phyloP scores from a whole-genome alignment of 1,140 invertebrate genomes.

The Cotesia chilonis region DNA sequence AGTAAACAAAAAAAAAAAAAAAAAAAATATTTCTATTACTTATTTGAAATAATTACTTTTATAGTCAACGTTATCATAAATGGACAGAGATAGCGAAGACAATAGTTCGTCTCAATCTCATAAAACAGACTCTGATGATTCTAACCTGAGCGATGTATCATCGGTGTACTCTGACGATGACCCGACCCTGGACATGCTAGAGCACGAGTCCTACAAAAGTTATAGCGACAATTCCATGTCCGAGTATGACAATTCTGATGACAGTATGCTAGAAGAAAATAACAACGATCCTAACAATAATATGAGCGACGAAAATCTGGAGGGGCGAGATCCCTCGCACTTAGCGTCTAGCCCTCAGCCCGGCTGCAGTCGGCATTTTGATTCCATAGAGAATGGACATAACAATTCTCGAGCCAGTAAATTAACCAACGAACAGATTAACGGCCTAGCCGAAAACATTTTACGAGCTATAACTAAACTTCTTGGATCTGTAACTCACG shows the following conservation, averaged over 20 bases:
- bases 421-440: background rate
- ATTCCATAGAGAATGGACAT: background rate
- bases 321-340: too few relatives aligned
- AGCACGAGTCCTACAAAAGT: too few relatives aligned
- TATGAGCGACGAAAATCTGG: background rate
- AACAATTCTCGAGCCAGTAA: background rate
- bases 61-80: too few relatives aligned
- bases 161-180: too few relatives aligned
- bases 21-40: too few relatives aligned
- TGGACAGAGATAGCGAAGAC: conserved; percentile 24
- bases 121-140: too few relatives aligned
- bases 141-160: too few relatives aligned
- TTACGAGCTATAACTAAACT: conserved; percentile 20
- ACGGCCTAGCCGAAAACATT: conserved; percentile 30
- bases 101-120: background rate
- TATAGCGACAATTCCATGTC: too few relatives aligned
- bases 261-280: conserved; percentile 9
- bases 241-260: too few relatives aligned
- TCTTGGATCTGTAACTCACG: conserved; percentile 30
- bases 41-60: too few relatives aligned
- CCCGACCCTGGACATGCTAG: too few relatives aligned
- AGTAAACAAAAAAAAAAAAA: too few relatives aligned
- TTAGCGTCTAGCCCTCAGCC: conserved; percentile 18
- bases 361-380: conserved; percentile 42
- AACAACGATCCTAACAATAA: conserved; percentile 20